These are phyloP conservation scores for Agelaius tricolor DNA, from an alignment of 2,113 vertebrate species.

Conservation along the genomic window DNA sequence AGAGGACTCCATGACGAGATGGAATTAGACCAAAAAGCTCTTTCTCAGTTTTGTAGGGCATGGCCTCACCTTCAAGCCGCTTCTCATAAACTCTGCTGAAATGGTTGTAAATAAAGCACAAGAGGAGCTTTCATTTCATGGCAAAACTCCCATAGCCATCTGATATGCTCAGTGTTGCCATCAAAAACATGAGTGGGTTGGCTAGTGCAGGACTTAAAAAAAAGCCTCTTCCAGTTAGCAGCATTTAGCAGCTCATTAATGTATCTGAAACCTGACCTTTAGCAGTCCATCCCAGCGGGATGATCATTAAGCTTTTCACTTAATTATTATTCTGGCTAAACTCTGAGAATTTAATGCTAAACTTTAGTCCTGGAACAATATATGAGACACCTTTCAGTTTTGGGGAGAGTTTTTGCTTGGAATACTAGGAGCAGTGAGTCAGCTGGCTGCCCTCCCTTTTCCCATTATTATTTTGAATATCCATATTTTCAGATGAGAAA, in stretches of 20 bases:
- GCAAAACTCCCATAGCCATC: neutral
- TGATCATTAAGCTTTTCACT: slow-evolving; percentile 11
- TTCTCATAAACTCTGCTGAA: neutral
- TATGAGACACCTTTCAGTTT: neutral
- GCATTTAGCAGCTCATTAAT: slow-evolving; percentile 40
- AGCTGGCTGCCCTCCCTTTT: neutral
- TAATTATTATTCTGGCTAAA: neutral
- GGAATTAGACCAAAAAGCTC: neutral
- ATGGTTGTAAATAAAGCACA: neutral
- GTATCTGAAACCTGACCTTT: slow-evolving; percentile 31
- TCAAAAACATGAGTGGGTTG: neutral
- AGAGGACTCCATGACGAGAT: neutral
- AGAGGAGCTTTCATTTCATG: neutral
- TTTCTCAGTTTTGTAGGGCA: neutral
- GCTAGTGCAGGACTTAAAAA: neutral
- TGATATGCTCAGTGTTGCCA: neutral
- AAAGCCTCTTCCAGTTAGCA: neutral
- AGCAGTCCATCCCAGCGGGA: neutral
- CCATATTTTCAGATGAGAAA: neutral
- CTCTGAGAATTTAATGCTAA: neutral
- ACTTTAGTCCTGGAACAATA: neutral
- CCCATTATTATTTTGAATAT: neutral
- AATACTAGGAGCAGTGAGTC: neutral
- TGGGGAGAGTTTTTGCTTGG: neutral
- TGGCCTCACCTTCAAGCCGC: neutral